These are phyloP conservation scores for Channa maculata DNA, from an alignment of 2,113 vertebrate species.

Conservation along the genomic window DNA sequence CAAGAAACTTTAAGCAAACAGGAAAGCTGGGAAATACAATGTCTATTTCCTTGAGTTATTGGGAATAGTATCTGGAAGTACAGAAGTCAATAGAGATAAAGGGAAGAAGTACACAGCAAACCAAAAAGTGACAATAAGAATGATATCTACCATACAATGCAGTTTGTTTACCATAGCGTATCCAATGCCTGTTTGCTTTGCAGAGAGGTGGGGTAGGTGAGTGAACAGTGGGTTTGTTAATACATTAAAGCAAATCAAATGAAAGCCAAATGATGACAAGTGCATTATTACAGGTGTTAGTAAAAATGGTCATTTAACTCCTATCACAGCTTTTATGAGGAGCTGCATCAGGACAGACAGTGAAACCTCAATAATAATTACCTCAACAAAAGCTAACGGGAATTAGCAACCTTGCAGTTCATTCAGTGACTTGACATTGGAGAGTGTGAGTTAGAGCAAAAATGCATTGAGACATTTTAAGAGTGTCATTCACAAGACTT, in stretches of 20 bases:
- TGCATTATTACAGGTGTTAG: neutral
- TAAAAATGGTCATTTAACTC: neutral
- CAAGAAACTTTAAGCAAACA: conserved; percentile 41
- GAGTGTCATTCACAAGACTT: no score
- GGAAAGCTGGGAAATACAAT: conserved; percentile 13
- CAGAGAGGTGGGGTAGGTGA: conserved; percentile 80
- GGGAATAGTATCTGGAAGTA: conserved; percentile 53
- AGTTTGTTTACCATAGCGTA: conserved; percentile 98
- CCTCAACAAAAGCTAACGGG: no score
- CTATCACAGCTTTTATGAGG: no score
- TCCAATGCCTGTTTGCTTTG: conserved; percentile 97
- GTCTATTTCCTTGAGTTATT: conserved; percentile 35
- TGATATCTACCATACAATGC: conserved; percentile 99
- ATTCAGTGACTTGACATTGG: no score
- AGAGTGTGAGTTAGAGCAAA: no score
- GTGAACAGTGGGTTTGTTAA: conserved; percentile 77
- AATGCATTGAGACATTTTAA: no score
- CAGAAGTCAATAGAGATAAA: conserved; percentile 67
- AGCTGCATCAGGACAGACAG: no score
- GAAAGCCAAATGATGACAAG: conserved; percentile 7
- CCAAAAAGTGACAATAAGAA: conserved; percentile 92
- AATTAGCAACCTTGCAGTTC: no score
- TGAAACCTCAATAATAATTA: no score
- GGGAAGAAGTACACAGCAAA: conserved; percentile 90
- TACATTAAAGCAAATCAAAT: conserved; percentile 54